Evolutionary conservation across 2,113 vertebrate species (phyloP), one percentile per base, ranked within the genome.

Genomic region (Pionites leucogaster): DNA sequence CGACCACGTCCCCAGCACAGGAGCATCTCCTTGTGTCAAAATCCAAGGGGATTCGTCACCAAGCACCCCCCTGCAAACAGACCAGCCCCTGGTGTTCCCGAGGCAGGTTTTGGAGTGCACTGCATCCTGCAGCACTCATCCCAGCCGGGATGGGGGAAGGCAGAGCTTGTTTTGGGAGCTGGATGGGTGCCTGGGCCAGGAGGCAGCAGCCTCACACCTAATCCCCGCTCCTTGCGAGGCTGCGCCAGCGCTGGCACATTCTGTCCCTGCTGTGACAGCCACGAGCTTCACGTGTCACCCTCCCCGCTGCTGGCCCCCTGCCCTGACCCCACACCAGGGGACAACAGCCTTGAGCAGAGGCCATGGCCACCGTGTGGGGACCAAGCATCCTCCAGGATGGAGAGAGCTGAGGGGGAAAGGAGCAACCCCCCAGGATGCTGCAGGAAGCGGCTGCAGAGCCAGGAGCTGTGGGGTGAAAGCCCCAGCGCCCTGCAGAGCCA

Each of bases 1-100:
- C 3, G 5, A 29, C 15, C 17, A 17, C 1, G 0, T 29, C 15
- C 35, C 35, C 77, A 33, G 37, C 1, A 0, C 1, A 3, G 27
- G 10, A 41, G 60, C 64, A 11, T 31, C 39, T 6, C 1, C 0
- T 39, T 37, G 0, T 10, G 46, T 60, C 35, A 27, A 57, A 78
- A 55, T 2, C 35, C 13, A 7, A 59, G 57, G 33, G 57, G 35
- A 42, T 33, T 86, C 60, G 10, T 5, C 35, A 2, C 59, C 0
- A 1, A 6, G 25, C 13, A 1, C 6, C 3, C 22, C n/a, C 29
- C 11, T 2, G 20, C 59, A 4, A 41, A 44, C 16, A 41, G n/a
- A 35, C 8, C 60, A 24, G 68, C 18, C 37, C 53, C 50, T 3
- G 4, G 44, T 33, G 55, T 11, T 42, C 65, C 86, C 17, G 1